Conservation (phyloP, 2,888 invertebrate genomes). For the Octodonta nipae region DNA sequence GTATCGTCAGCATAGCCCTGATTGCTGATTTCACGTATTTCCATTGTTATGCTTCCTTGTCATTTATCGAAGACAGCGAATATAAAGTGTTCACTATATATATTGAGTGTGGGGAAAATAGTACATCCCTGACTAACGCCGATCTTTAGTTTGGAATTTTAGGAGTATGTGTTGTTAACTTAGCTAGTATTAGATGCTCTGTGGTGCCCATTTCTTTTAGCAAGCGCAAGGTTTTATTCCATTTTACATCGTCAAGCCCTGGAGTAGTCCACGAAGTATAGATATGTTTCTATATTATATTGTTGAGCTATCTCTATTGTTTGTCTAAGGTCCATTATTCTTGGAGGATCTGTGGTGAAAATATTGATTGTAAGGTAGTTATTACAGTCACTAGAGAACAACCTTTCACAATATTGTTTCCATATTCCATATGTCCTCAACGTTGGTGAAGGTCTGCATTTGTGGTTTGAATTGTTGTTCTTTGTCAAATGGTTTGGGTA, state of each 20-base stretch:
- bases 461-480: no score
- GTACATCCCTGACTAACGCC: conserved; percentile 1
- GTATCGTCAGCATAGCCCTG: background rate
- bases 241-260: conserved; percentile 1
- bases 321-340: background rate
- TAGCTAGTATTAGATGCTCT: background rate
- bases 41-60: background rate
- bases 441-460: no score
- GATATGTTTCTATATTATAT: background rate
- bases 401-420: no score
- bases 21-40: background rate
- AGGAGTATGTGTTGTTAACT: conserved; percentile 1
- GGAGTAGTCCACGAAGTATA: background rate
- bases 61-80: conserved; percentile 1
- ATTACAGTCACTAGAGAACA: no score
- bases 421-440: no score
- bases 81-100: background rate
- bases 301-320: background rate
- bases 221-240: background rate
- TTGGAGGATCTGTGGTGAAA: conserved; percentile 1
- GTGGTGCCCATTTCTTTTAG: background rate
- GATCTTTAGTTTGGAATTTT: conserved; percentile 1
- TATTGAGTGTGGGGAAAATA: background rate
- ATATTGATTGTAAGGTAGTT: conserved; percentile 1
- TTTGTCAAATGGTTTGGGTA: no score